phyloP scores from a whole-genome alignment of 2,113 vertebrate genomes.

The Scophthalmus maximus region DNA sequence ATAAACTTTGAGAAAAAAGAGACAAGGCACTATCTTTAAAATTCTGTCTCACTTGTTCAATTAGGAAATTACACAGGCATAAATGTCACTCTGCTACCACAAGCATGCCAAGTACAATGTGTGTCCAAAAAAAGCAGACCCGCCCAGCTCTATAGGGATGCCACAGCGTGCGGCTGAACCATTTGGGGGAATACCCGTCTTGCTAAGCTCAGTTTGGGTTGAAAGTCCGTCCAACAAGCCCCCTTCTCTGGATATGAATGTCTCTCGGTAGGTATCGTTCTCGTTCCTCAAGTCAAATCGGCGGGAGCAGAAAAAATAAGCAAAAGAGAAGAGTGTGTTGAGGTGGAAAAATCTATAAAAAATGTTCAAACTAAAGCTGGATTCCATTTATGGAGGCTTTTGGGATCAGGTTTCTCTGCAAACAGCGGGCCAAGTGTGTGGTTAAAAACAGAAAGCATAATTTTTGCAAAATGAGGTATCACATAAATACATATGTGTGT shows the following conservation, averaged over 20 bases:
- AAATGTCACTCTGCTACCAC: slow-evolving; percentile 47
- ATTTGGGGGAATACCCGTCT: slow-evolving; percentile 65
- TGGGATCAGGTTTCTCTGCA: slow-evolving; percentile 76
- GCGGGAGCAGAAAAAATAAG: slow-evolving; percentile 55
- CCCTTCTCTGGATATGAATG: slow-evolving; percentile 54
- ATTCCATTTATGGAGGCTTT: slow-evolving; percentile 71
- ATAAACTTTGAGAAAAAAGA: neutral
- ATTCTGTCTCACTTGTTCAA: slow-evolving; percentile 33
- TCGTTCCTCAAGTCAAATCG: slow-evolving; percentile 34
- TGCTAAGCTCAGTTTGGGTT: slow-evolving; percentile 62
- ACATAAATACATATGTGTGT: neutral
- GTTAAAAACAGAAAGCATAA: slow-evolving; percentile 64
- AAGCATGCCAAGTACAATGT: slow-evolving; percentile 43
- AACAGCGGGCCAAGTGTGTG: slow-evolving; percentile 73
- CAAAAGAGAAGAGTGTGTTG: slow-evolving; percentile 42
- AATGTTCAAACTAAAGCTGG: slow-evolving; percentile 65
- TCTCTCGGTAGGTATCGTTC: slow-evolving; percentile 48
- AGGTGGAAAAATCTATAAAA: slow-evolving; percentile 48
- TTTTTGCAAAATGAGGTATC: slow-evolving; percentile 43
- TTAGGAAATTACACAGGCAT: slow-evolving; percentile 39
- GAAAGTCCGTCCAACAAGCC: slow-evolving; percentile 47
- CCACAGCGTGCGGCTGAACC: slow-evolving; percentile 53
- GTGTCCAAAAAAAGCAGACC: slow-evolving; percentile 56
- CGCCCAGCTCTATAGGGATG: slow-evolving; percentile 41
- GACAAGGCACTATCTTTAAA: slow-evolving; percentile 22